Base-by-base conservation (phyloP, 35 echinoderm and acorn worm genomes). In the Apostichopus parvimensis region DNA sequence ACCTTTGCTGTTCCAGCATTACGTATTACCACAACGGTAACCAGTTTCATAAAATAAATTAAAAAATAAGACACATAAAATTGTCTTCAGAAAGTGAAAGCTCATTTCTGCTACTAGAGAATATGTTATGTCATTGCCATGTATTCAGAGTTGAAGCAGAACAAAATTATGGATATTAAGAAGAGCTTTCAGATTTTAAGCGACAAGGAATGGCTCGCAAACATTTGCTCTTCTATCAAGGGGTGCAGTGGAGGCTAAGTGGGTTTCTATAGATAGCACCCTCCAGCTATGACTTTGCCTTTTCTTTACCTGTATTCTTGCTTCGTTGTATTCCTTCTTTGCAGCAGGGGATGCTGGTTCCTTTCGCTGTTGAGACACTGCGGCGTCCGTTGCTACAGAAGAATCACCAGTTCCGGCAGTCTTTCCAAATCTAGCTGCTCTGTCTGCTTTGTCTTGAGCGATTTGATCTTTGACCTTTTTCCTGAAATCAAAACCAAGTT, bases 381-480 rank as follows among this genome's bases (percentile, higher is more conserved):
- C 82, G 55, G 82, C 0, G 2, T 82, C 45, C 8, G 86, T 26
- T 26, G 88, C 71, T 5, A 53, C 9, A 17, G n/a, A 66, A 8
- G 89, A 60, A 5, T 64, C 86, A 21, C 62, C 86, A 15, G 60
- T 88, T 18, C 18, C 54, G 4, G 17, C 54, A 21, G 81, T 84
- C 21, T 91, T 91, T 20, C 54, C 85, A 91, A 70, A 96, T 78
- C 88, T 94, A 0, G 94, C 94, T 21, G 96, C 96, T 78, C 94
- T 98, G 7, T 95, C 96, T 53, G 90, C 92, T 70, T 87, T 95
- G 90, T 98, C 96, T 66, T 90, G 76, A 14, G 94, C 96, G 11
- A 98, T 98, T 53, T 98, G 94, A 17, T 98, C 96, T 62, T 86
- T 94, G 18, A 98, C 96, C 77, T 79, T 95, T 73, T 98, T 90